Conservation (phyloP, 2,888 invertebrate species). For the Orthosia incerta region DNA sequence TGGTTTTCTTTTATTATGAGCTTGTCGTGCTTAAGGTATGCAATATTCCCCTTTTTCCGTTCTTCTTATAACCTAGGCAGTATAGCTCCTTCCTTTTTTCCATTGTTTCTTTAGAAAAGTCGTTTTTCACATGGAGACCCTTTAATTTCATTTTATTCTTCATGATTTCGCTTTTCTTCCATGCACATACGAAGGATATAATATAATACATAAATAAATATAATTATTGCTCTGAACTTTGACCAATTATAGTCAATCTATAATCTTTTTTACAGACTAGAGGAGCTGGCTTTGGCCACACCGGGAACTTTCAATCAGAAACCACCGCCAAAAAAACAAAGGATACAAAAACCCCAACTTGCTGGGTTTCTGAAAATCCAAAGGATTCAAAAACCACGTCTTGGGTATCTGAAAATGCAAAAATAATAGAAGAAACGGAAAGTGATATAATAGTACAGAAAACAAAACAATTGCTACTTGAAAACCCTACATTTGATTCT, state of each 20-base stretch:
- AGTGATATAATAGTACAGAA: slow-evolving; percentile 19
- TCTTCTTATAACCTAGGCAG: no score
- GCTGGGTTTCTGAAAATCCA: neutral
- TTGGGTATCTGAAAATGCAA: neutral
- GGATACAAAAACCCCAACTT: neutral
- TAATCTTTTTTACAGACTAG: slow-evolving; percentile 15
- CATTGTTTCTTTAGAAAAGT: no score
- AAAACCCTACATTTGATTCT: slow-evolving; percentile 14
- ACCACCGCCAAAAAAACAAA: neutral
- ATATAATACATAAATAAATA: no score
- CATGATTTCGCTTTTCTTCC: no score
- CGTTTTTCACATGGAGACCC: no score
- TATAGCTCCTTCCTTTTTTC: no score
- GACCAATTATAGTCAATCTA: neutral
- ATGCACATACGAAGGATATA: no score
- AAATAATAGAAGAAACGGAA: neutral
- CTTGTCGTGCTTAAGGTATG: no score
- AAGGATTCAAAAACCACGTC: neutral
- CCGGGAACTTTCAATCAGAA: neutral
- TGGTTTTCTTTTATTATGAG: no score
- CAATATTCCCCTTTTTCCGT: no score
- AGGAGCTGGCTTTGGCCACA: slow-evolving; percentile 47
- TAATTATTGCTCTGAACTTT: slow-evolving; percentile 12
- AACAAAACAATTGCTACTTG: slow-evolving; percentile 16
- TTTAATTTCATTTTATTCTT: no score